Evolutionary conservation across 2,797 vertebrate species (phyloP).

Genomic region (Gila robusta): DNA sequence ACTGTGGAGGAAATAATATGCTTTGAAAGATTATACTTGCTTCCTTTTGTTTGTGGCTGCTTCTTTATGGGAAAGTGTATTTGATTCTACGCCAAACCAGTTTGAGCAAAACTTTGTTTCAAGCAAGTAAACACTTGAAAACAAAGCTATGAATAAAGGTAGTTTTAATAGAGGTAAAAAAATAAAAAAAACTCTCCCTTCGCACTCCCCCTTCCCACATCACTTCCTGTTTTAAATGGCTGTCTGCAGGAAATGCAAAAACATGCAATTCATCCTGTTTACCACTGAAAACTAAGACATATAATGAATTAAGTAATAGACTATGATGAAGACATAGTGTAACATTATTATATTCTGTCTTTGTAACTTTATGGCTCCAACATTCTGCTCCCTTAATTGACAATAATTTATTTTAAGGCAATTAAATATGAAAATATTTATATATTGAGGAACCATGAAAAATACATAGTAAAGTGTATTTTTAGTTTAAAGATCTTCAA

Average conservation of each 20-base stretch:
- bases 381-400: neutral
- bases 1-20: constrained; percentile 35
- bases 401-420: neutral
- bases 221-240: neutral
- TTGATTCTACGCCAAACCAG: too few relatives aligned
- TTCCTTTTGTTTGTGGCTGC: neutral
- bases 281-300: too few relatives aligned
- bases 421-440: too few relatives aligned
- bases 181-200: too few relatives aligned
- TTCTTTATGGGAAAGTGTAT: neutral
- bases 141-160: too few relatives aligned
- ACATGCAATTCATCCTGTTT: neutral
- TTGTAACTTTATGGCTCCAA: neutral
- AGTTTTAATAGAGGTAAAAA: too few relatives aligned
- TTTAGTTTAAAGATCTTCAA: neutral
- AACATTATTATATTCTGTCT: neutral
- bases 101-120: neutral
- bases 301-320: neutral
- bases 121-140: too few relatives aligned
- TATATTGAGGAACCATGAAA: neutral
- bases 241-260: neutral
- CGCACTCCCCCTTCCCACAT: neutral
- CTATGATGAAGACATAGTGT: neutral
- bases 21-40: neutral
- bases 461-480: neutral